Evolutionary conservation across 2,113 vertebrate species (phyloP), one percentile per base, ranked within the genome.

Genomic region (Rafetus swinhoei): DNA sequence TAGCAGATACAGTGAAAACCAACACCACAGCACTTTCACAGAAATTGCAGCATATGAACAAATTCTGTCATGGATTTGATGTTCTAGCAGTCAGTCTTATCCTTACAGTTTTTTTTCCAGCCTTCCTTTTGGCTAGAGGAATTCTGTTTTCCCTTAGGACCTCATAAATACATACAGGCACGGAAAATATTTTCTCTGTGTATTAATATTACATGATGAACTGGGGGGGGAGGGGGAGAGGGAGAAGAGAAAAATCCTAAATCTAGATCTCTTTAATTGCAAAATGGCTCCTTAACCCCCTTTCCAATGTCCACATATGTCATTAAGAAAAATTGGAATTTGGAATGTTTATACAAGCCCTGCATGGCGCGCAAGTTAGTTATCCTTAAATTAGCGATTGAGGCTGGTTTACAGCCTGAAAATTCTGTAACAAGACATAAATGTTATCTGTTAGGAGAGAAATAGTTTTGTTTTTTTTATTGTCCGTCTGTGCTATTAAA

Each of bases 1-100:
- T 1, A 87, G 97, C 97, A 98, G 97, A 98, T 98, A 97, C 98
- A 98, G 97, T 98, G 98, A 96, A 98, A 98, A 95, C 53, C 94
- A 97, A 97, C 97, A 95, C 97, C 91, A 2, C 88, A 29, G 93
- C 93, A 87, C 91, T 96, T 92, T 90, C 88, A 82, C 96, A 96
- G 96, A 21, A 94, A 95, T 90, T 15, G 95, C 91, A 60, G 84
- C 5, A 55, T 56, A n/a, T 21, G 89, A 81, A 62, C 77, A 76
- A 54, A 94, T 97, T 87, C 93, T 85, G 96, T 32, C 7, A n/a
- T 85, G 90, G n/a, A 96, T 96, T 97, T 97, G 97, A 96, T 97
- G 97, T 97, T 91, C 81, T 85, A 14, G 91, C 50, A 55, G 88
- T 32, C 55, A 18, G 84, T 89, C 80, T 90, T 57, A 21, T 79